Base-by-base conservation (phyloP, 2,797 vertebrate species). In the Eurystomus glaucurus region DNA sequence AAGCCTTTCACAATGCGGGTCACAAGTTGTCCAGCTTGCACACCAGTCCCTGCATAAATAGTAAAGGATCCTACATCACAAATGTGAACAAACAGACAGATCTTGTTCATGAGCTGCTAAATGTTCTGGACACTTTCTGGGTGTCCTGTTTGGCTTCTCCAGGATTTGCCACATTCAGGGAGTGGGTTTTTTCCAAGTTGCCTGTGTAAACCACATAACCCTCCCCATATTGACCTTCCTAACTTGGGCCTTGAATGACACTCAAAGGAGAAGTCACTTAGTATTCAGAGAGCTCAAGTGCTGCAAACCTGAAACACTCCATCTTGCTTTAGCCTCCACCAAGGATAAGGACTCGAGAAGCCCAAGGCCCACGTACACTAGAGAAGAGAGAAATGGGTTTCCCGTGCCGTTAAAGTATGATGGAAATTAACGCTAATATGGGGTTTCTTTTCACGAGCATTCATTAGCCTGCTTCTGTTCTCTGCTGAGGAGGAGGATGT, bases 331-430 rank as follows among this genome's bases (percentile, higher is more conserved):
- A 71, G 37, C 21, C 18, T 62, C 50, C 4, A 1, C 16, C 55
- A 57, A 22, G 26, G 25, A 9, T 18, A 37, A 54, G 22, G 48
- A 48, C 29, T 31, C 43, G 39, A 35, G 28, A 29, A 70, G 1
- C 7, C 21, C 1, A 0, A 12, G 51, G 26, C 7, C 16, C 52
- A 3, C 1, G 1, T 26, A 31, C 20, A 31, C 4, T 2, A 39
- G 35, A 31, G 18, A 26, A 50, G n/a, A 43, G 21, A 52, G 41
- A 66, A 68, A 41, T 1, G 9, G 3, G 16, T 17, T 35, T 57
- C 7, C 21, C 31, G 33, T 64, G 70, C 12, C 17, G 11, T 28
- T 68, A 75, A 4, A 54, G 26, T 2, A 4, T 22, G 26, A 41
- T 5, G 31, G 8, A 78, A 75, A 60, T 64, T 12, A 68, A n/a